Percentiles rank a stretch among this genome's conserved stretches.
Conservation (phyloP, 2,797 vertebrate genomes). For the Lutjanus campechanus region DNA sequence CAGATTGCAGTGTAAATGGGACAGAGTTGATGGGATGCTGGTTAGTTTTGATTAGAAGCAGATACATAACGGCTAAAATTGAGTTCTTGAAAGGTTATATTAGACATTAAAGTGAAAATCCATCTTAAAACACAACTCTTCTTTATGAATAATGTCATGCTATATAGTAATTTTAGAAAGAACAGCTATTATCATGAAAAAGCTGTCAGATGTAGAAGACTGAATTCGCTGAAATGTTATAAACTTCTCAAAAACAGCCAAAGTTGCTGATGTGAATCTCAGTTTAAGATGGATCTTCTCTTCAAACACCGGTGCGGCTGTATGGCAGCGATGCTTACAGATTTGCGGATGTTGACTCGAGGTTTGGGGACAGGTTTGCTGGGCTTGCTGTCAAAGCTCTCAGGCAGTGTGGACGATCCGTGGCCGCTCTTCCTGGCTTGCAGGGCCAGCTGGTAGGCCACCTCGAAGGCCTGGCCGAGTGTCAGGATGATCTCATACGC, state of each 20-base stretch:
- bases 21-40: conserved; percentile 44
- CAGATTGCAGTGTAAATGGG: conserved; percentile 40
- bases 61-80: conserved; percentile 11
- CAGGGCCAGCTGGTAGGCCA: conserved; percentile 97
- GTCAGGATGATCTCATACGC: conserved; percentile 99
- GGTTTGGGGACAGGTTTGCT: conserved; percentile 98
- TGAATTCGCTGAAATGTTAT: neutral
- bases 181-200: neutral
- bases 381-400: conserved; percentile 98
- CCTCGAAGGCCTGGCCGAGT: conserved; percentile 98
- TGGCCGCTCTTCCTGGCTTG: conserved; percentile 98
- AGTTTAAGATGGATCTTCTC: conserved; percentile 53
- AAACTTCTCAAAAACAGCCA: neutral
- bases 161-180: neutral
- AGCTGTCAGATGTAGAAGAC: neutral
- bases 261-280: neutral
- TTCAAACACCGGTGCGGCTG: neutral
- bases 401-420: conserved; percentile 95
- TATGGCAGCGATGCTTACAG: conserved; percentile 86
- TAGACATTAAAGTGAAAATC: conserved; percentile 51
- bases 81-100: conserved; percentile 12
- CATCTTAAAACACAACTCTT: conserved; percentile 48
- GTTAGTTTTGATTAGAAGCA: conserved; percentile 38
- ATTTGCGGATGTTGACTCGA: conserved; percentile 98
- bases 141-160: neutral